Conservation (phyloP, 2,113 vertebrate genomes). For the Mellivora capensis region DNA sequence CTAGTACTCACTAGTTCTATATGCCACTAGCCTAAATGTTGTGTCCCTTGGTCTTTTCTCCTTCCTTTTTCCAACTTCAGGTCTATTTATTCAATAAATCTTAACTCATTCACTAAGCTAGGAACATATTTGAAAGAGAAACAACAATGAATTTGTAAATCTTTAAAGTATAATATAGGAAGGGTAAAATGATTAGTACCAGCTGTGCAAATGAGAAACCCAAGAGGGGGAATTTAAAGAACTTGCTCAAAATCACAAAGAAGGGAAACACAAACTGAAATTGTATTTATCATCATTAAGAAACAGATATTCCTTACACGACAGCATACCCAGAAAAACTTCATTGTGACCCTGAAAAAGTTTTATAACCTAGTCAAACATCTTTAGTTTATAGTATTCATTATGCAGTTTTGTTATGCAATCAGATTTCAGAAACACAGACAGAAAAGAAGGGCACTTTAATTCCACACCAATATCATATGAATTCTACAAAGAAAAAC, state of each 20-base stretch:
- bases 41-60: background rate
- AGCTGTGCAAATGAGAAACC: background rate
- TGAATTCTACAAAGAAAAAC: background rate
- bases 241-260: background rate
- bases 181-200: background rate
- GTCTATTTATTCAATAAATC: background rate
- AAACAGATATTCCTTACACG: background rate
- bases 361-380: background rate
- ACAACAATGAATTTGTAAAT: background rate
- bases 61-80: background rate
- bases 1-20: background rate
- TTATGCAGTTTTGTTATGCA: background rate
- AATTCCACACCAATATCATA: background rate
- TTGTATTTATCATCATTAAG: background rate
- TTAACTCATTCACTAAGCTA: background rate
- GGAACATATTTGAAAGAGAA: background rate
- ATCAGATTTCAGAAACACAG: slow-evolving; percentile 13
- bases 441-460: background rate
- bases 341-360: background rate
- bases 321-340: background rate
- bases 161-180: background rate
- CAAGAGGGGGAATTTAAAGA: background rate
- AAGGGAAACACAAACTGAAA: background rate
- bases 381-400: background rate
- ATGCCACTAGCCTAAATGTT: background rate